Evolutionary conservation across 1,140 invertebrate genomes (phyloP), one percentile per base, ranked within the genome.

Genomic region (Marisa cornuarietis): DNA sequence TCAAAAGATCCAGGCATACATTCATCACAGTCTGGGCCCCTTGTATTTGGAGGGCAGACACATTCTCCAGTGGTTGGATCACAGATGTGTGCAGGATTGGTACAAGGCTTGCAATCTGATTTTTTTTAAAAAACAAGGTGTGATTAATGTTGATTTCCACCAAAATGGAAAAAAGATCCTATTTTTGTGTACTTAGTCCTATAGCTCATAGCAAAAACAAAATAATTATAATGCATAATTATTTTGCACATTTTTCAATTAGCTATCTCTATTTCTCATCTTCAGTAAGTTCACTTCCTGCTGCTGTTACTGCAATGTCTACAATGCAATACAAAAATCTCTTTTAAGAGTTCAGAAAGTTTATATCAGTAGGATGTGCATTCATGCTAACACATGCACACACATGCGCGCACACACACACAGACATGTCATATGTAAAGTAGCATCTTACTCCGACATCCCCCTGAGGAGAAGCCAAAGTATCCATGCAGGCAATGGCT

Each of bases 1-100:
- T 86, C 87, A 86, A 87, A 90, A 62, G 80, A 81, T 42, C 86
- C 94, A 0, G 94, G 92, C 65, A 94, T 94, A 89, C 98, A 99
- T 83, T 94, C 93, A 81, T 99, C 95, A 89, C 98, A 99, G 62
- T 93, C 92, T 71, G 94, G 93, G n/a, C 96, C 96, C n/a, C 93
- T 94, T 0, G 97, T 96, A 85, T 94, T 93, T 3, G 94, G 93
- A 0, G 96, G 96, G 87, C 96, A 97, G 51, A 95, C 94, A 90
- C 96, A 97, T 83, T 93, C 92, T 52, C 94, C 93, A 42, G 88
- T 91, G 24, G 80, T 72, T 14, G 85, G 84, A 82, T 91, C 86
- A 85, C 90, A 91, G 7, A 90, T 85, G 76, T 92, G 86, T 73
- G 89, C 87, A 82, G 89, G 81, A 76, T 89, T 89, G 68, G 76